These are phyloP conservation scores for Alligator sinensis DNA, from an alignment of 2,113 vertebrate genomes.

Conservation along the genomic window DNA sequence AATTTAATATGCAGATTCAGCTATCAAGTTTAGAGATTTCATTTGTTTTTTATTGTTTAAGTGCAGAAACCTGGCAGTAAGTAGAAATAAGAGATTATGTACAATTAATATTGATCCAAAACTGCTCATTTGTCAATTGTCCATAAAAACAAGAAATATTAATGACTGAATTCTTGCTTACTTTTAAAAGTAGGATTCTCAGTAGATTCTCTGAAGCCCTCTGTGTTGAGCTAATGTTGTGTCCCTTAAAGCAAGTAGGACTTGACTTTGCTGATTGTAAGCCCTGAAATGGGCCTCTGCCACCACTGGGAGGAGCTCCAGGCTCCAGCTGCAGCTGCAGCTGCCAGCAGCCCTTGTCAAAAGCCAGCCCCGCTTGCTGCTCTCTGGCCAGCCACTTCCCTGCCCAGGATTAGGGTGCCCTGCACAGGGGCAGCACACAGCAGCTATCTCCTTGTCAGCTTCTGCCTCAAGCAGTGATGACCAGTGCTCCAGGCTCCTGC, in stretches of 20 bases:
- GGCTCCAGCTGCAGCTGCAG: too few relatives aligned
- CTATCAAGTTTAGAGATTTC: constrained; percentile 27
- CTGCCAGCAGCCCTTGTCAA: too few relatives aligned
- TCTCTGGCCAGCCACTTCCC: too few relatives aligned
- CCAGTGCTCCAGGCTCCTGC: too few relatives aligned
- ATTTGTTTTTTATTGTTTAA: constrained; percentile 59
- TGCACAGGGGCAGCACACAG: too few relatives aligned
- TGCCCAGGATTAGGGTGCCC: too few relatives aligned
- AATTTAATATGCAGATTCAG: constrained; percentile 49
- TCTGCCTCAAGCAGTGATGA: too few relatives aligned
- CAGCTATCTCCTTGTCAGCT: too few relatives aligned
- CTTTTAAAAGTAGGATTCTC: neutral
- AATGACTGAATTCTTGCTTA: constrained; percentile 18
- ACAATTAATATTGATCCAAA: constrained; percentile 49
- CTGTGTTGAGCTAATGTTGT: neutral
- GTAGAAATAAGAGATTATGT: constrained; percentile 40
- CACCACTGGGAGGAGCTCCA: too few relatives aligned
- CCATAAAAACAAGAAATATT: constrained; percentile 38
- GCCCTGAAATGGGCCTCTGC: too few relatives aligned
- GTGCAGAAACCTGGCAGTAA: constrained; percentile 10
- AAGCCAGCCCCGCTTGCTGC: too few relatives aligned
- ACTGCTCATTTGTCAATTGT: constrained; percentile 34
- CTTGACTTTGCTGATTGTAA: neutral
- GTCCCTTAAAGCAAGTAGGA: neutral
- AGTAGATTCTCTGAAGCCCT: neutral